Conservation (phyloP, 2,888 invertebrate species). For the Lasioglossum marginatum region DNA sequence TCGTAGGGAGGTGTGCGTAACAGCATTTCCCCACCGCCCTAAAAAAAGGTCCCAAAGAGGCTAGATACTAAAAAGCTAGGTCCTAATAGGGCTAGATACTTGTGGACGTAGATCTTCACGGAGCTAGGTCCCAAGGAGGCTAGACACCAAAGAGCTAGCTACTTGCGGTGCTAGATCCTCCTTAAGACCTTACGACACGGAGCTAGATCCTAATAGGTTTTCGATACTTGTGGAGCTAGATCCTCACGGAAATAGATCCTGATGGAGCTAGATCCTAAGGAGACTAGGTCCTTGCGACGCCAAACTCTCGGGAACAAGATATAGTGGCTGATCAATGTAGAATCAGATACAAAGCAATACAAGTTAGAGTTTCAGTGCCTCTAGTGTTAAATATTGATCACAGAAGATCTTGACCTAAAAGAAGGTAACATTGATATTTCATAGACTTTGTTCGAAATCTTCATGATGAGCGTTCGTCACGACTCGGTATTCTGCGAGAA, state of each 20-base stretch:
- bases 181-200: too few relatives aligned
- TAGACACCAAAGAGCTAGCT: too few relatives aligned
- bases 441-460: neutral
- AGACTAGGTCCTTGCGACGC: neutral
- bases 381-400: neutral
- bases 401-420: neutral
- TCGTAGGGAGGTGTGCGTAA: too few relatives aligned
- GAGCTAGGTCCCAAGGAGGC: neutral
- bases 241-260: neutral
- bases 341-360: neutral
- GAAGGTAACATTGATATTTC: neutral
- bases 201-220: too few relatives aligned
- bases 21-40: too few relatives aligned
- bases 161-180: too few relatives aligned
- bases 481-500: neutral
- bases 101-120: too few relatives aligned
- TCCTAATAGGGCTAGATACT: too few relatives aligned
- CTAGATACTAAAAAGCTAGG: too few relatives aligned
- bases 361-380: neutral
- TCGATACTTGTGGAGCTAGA: neutral
- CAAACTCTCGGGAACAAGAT: neutral
- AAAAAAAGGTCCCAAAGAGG: too few relatives aligned
- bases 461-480: neutral
- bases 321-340: too few relatives aligned
- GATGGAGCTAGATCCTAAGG: too few relatives aligned